phyloP scores from a whole-genome alignment of 2,797 vertebrate species.

The Bufotes viridis region DNA sequence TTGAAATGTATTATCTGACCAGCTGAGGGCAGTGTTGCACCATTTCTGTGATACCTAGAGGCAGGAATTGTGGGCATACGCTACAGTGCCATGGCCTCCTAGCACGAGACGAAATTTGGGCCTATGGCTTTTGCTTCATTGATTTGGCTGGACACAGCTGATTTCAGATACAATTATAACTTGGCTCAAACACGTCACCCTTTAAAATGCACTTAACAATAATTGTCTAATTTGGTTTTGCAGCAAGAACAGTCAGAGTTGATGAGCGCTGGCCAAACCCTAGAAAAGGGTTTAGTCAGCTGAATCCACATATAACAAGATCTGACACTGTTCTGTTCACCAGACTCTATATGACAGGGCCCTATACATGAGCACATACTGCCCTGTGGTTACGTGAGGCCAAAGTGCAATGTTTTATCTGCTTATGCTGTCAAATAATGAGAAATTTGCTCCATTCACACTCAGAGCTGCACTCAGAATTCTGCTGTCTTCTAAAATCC shows the following conservation, averaged over 20 bases:
- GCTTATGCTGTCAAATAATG: no score
- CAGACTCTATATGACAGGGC: neutral
- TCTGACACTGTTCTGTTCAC: neutral
- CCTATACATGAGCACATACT: neutral
- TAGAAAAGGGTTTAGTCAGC: neutral
- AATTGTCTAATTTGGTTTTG: constrained; percentile 41
- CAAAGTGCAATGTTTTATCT: no score
- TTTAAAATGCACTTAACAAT: constrained; percentile 53
- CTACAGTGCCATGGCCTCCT: neutral
- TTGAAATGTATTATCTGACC: neutral
- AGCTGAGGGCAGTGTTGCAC: constrained; percentile 63
- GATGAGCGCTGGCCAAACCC: neutral
- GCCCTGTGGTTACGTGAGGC: neutral
- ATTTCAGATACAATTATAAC: neutral
- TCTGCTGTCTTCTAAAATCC: no score
- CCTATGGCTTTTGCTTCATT: constrained; percentile 14
- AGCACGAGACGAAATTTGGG: constrained; percentile 11
- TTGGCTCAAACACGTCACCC: neutral
- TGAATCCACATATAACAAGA: neutral
- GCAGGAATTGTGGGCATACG: neutral
- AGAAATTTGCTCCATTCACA: no score
- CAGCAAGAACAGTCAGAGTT: neutral
- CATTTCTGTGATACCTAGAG: constrained; percentile 32
- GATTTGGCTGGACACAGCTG: constrained; percentile 13
- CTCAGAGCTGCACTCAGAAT: no score